Evolutionary conservation across 2,888 invertebrate genomes (phyloP).

Genomic region (Micropterix aruncella): DNA sequence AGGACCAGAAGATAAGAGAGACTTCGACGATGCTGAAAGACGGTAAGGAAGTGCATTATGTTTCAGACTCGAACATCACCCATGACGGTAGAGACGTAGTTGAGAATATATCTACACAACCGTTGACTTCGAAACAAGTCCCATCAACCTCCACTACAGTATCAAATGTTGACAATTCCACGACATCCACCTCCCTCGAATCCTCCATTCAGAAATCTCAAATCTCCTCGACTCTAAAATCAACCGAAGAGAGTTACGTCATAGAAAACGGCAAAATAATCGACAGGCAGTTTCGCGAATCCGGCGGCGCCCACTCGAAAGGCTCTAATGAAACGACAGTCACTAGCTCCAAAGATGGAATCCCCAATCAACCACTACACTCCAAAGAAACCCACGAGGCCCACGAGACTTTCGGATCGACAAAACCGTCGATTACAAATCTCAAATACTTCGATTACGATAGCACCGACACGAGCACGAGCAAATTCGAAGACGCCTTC

Average conservation of each 20-base stretch:
- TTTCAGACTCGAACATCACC: background rate
- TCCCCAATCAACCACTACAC: background rate
- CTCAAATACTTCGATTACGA: conserved; percentile 1
- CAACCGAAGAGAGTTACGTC: background rate
- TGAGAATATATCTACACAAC: background rate
- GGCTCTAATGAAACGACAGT: background rate
- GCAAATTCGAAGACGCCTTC: conserved; percentile 14
- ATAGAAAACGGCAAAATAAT: conserved; percentile 21
- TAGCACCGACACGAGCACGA: conserved; percentile 4
- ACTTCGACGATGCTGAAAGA: conserved; percentile 12
- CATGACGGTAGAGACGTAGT: background rate
- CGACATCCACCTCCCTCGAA: background rate
- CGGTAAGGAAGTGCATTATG: conserved; percentile 5
- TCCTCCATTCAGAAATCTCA: background rate
- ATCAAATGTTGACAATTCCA: background rate
- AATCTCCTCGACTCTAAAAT: background rate
- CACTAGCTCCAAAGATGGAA: background rate
- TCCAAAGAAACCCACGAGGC: background rate
- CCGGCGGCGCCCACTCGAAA: conserved; percentile 15
- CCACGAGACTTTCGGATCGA: background rate
- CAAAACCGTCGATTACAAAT: background rate
- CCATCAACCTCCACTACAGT: background rate
- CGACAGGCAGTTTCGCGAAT: conserved; percentile 24
- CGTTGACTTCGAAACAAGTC: background rate
- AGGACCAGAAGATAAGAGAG: conserved; percentile 16